Conservation (phyloP, 2,797 vertebrate genomes). For the Ptychadena robeensis region DNA sequence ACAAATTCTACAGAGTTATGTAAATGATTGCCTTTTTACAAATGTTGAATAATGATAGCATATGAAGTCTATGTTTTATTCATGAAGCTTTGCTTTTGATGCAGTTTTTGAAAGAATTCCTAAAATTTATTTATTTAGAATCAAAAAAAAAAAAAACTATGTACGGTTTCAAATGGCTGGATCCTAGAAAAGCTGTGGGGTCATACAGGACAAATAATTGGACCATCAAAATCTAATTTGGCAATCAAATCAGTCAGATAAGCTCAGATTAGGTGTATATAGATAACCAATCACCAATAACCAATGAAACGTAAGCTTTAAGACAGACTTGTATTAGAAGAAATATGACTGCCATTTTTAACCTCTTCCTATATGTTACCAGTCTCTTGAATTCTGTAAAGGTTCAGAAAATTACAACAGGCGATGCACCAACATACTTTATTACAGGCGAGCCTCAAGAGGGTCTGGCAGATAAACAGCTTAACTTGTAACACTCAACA, state of each 20-base stretch:
- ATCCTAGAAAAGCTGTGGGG: neutral
- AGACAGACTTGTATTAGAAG: no score
- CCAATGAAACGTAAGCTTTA: no score
- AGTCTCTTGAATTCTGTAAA: no score
- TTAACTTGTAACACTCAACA: no score
- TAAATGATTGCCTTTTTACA: neutral
- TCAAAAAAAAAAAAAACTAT: neutral
- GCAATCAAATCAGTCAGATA: neutral
- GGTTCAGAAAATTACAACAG: no score
- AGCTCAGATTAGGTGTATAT: neutral
- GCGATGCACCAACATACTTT: no score
- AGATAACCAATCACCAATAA: no score
- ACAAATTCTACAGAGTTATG: neutral
- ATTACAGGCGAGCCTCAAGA: no score
- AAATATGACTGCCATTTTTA: no score
- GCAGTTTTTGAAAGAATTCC: neutral
- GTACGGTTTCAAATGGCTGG: neutral
- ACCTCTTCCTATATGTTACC: no score
- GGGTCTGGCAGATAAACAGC: no score
- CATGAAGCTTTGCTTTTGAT: neutral
- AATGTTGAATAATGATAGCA: neutral
- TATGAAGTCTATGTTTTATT: neutral
- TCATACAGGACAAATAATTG: neutral
- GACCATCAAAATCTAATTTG: neutral
- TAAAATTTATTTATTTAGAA: neutral